phyloP scores from a whole-genome alignment of 2,113 vertebrate genomes.

The Platycercus adscitus region DNA sequence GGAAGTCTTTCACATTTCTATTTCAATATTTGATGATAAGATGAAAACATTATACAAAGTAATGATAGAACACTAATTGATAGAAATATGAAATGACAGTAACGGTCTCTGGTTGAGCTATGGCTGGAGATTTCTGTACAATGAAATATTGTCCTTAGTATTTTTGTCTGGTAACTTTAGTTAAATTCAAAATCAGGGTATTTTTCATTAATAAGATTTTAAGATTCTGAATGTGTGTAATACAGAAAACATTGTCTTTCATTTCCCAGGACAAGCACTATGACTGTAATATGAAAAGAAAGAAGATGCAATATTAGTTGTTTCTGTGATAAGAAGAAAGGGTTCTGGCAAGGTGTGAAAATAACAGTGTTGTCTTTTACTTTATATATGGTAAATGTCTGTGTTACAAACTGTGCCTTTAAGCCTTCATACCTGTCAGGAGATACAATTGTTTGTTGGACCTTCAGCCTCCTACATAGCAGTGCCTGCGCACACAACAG shows the following conservation, averaged over 20 bases:
- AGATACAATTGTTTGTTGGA: too few species aligned
- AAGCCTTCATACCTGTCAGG: too few species aligned
- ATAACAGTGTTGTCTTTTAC: background rate
- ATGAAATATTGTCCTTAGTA: background rate
- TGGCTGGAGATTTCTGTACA: background rate
- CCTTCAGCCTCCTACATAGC: too few species aligned
- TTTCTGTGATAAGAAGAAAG: background rate
- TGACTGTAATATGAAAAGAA: slow-evolving; percentile 19
- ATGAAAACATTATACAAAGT: background rate
- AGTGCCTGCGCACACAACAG: background rate
- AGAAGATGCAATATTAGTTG: slow-evolving; percentile 10
- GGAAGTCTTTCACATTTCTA: slow-evolving; percentile 22
- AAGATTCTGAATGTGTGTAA: background rate
- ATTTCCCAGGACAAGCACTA: background rate
- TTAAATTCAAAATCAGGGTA: background rate
- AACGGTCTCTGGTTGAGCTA: background rate
- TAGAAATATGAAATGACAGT: slow-evolving; percentile 17
- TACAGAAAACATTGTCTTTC: slow-evolving; percentile 8
- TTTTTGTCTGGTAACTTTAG: background rate
- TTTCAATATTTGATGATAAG: slow-evolving; percentile 13
- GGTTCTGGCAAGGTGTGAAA: background rate
- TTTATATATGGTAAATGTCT: background rate
- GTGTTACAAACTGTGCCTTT: too few species aligned
- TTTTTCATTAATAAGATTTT: background rate
- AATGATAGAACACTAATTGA: slow-evolving; percentile 1